Evolutionary conservation across 64 coral and sea anemone genomes (phyloP), one percentile per base, ranked within the genome.

Genomic region (Actinia equina): DNA sequence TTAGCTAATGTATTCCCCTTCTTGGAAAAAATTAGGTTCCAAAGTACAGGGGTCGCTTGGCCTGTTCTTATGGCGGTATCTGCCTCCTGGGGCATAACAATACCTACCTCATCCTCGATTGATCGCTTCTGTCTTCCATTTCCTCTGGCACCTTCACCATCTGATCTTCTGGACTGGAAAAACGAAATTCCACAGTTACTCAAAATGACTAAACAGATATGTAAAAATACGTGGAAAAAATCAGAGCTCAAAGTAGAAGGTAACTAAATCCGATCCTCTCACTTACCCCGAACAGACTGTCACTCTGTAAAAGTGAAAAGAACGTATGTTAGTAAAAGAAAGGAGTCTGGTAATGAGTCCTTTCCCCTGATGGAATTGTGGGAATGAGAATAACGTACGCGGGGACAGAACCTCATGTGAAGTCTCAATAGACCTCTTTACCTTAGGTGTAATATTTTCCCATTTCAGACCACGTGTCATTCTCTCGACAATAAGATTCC

Each of bases 211-310:
- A 3, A 60, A 60, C 5, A 17, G 5, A 60, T 60, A 5, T 60
- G 59, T 60, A 18, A 18, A 18, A 60, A 60, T 19, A 19, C 18
- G 15, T 2, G 17, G n/a, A n/a, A n/a, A n/a, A n/a, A n/a, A n/a
- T n/a, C n/a, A n/a, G n/a, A n/a, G 17, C 17, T 14, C 13, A 60
- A 60, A 60, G 17, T 13, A 17, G 5, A 10, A 65, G 6, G 9
- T 65, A 23, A 20, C n/a, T 5, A n/a, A 65, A 65, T 5, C 9
- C n/a, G 19, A 44, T 79, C 30, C 23, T 26, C 3, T 46, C 3
- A 79, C 77, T 79, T 41, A 79, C 77, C 77, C 41, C 77, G 37
- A 79, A 79, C 44, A 79, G n/a, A 22, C 44, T 79, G 2, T 79
- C 30, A 44, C 15, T 17, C 77, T 79, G 77, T 17, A 41, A 16